phyloP scores from a whole-genome alignment of 1,140 invertebrate species.

The Diorhabda sublineata region DNA sequence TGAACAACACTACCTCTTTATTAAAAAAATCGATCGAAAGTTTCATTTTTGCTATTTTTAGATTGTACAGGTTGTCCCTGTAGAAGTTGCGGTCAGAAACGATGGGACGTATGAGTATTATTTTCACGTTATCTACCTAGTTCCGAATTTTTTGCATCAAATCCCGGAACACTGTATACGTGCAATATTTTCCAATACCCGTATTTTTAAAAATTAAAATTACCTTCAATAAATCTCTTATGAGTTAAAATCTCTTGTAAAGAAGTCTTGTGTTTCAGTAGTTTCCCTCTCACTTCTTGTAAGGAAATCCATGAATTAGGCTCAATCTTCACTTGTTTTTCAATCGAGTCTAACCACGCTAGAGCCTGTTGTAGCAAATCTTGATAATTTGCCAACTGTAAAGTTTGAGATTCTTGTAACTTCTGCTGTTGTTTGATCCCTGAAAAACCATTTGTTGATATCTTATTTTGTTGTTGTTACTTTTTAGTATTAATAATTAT shows the following conservation, averaged over 20 bases:
- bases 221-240: constrained; percentile 81
- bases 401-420: constrained; percentile 75
- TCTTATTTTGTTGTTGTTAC: not conserved
- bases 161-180: too few species aligned
- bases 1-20: too few species aligned
- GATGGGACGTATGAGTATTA: too few species aligned
- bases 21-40: too few species aligned
- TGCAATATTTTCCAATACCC: too few species aligned
- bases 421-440: constrained; percentile 74
- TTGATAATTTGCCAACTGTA: constrained; percentile 81
- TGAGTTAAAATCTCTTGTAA: constrained; percentile 88
- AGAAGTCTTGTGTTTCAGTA: constrained; percentile 81
- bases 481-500: not conserved
- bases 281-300: constrained; percentile 81
- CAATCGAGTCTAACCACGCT: constrained; percentile 83
- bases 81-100: too few species aligned
- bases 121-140: too few species aligned
- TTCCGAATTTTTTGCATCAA: too few species aligned
- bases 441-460: constrained; percentile 20
- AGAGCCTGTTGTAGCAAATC: constrained; percentile 78
- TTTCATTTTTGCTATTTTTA: too few species aligned
- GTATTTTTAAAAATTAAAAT: constrained; percentile 3
- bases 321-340: constrained; percentile 73
- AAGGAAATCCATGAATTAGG: constrained; percentile 65
- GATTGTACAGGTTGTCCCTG: too few species aligned